These are phyloP conservation scores for Hystrix brachyura DNA, from an alignment of 2,113 vertebrate species.

Conservation along the genomic window DNA sequence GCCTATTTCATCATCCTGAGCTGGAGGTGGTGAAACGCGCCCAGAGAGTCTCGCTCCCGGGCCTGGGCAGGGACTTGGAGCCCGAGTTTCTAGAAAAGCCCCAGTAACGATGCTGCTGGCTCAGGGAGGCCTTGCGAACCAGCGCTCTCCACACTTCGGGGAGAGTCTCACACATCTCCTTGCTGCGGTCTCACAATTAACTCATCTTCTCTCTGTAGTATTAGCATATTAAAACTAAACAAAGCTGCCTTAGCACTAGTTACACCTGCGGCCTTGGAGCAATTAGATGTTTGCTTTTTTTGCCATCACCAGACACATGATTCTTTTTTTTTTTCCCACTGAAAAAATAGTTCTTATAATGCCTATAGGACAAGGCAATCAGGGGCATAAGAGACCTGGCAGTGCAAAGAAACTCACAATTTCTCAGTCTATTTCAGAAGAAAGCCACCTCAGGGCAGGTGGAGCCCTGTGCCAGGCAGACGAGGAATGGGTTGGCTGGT, in stretches of 20 bases:
- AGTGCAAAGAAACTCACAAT: not conserved
- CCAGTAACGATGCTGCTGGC: not conserved
- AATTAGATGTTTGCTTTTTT: not conserved
- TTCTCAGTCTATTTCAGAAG: not conserved
- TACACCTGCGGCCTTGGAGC: not conserved
- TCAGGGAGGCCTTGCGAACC: not conserved
- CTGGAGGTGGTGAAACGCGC: not conserved
- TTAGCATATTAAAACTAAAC: not conserved
- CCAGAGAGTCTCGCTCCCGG: not conserved
- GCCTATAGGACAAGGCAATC: not conserved
- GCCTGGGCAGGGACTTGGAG: not conserved
- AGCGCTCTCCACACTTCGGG: not conserved
- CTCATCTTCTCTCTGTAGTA: not conserved
- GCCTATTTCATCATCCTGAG: not conserved
- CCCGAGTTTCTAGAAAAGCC: not conserved
- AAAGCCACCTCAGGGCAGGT: not conserved
- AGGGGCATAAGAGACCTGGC: not conserved
- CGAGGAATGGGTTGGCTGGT: not conserved
- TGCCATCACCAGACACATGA: not conserved
- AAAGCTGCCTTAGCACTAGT: too few species aligned
- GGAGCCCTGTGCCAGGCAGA: not conserved
- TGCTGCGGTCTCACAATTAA: not conserved
- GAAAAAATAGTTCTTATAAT: slow-evolving; percentile 2
- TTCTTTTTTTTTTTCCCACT: not conserved
- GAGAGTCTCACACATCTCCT: not conserved